These are phyloP conservation scores for Magallana ariakensis DNA, from an alignment of 1,140 invertebrate species.

Conservation along the genomic window DNA sequence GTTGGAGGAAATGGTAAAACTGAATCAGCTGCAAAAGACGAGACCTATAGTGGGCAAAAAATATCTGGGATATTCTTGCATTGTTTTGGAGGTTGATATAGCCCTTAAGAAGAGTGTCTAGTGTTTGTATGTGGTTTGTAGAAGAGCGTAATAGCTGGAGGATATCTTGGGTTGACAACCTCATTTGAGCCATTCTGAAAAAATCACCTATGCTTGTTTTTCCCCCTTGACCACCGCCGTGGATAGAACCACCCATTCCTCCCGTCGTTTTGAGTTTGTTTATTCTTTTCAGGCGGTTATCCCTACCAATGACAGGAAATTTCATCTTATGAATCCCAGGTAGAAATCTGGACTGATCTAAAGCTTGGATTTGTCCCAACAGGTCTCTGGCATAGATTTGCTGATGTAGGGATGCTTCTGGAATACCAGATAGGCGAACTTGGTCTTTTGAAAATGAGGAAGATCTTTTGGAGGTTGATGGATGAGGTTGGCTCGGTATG, in stretches of 20 bases:
- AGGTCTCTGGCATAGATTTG: not conserved
- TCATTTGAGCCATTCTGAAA: slow-evolving; percentile 29
- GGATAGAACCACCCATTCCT: not conserved
- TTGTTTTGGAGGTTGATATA: slow-evolving; percentile 23
- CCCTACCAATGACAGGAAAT: not conserved
- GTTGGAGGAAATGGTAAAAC: slow-evolving; percentile 7
- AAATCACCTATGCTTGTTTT: slow-evolving; percentile 5
- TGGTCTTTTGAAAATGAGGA: not conserved
- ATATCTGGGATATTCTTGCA: not conserved
- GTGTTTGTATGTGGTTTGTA: not conserved
- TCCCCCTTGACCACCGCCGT: not conserved
- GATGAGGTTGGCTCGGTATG: not conserved
- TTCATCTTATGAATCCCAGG: not conserved
- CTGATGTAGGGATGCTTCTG: not conserved
- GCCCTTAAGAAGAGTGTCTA: slow-evolving; percentile 1
- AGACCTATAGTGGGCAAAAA: not conserved
- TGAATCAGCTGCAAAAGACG: not conserved
- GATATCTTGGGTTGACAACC: not conserved
- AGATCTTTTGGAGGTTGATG: not conserved
- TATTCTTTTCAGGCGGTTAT: not conserved
- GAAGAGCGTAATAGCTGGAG: not conserved
- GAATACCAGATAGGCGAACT: not conserved
- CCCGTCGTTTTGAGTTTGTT: not conserved
- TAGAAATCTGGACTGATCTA: not conserved
- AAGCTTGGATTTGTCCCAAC: not conserved